Conservation (phyloP, 1,140 invertebrate species). For the Phocides pigmalion region DNA sequence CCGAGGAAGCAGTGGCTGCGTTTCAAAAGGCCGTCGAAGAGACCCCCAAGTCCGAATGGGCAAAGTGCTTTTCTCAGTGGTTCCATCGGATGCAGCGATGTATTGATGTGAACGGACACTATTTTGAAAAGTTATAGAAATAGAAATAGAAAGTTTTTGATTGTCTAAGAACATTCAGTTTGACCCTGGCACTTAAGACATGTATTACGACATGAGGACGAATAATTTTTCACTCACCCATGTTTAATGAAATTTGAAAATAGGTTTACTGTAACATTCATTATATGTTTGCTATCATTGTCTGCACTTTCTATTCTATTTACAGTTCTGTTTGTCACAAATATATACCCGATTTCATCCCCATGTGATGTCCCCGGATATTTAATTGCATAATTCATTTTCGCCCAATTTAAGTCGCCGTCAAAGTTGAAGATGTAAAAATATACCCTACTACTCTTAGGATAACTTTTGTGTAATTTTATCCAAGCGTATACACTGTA, state of each 20-base stretch:
- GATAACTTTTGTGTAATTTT: slow-evolving; percentile 31
- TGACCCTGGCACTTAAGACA: too few species aligned
- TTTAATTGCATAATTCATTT: slow-evolving; percentile 35
- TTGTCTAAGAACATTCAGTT: too few species aligned
- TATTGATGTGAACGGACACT: too few species aligned
- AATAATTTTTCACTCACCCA: slow-evolving; percentile 34
- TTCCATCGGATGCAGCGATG: too few species aligned
- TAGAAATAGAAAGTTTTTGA: too few species aligned
- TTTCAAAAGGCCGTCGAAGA: too few species aligned
- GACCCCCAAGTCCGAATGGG: too few species aligned
- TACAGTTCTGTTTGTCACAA: slow-evolving; percentile 35
- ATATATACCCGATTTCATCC: slow-evolving; percentile 49
- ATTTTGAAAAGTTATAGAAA: too few species aligned
- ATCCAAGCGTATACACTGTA: slow-evolving; percentile 35
- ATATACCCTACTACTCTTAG: slow-evolving; percentile 32
- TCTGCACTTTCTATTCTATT: slow-evolving; percentile 10
- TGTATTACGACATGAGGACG: too few species aligned
- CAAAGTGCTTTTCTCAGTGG: too few species aligned
- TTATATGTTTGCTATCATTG: slow-evolving; percentile 18
- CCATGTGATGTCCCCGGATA: slow-evolving; percentile 40
- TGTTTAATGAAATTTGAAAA: slow-evolving; percentile 41
- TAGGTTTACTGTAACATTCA: slow-evolving; percentile 2
- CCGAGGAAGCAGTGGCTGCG: too few species aligned
- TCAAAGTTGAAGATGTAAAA: slow-evolving; percentile 45
- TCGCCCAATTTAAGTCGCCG: slow-evolving; percentile 42